These are phyloP conservation scores for Harpegnathos saltator DNA, from an alignment of 1,140 invertebrate species.

Conservation along the genomic window DNA sequence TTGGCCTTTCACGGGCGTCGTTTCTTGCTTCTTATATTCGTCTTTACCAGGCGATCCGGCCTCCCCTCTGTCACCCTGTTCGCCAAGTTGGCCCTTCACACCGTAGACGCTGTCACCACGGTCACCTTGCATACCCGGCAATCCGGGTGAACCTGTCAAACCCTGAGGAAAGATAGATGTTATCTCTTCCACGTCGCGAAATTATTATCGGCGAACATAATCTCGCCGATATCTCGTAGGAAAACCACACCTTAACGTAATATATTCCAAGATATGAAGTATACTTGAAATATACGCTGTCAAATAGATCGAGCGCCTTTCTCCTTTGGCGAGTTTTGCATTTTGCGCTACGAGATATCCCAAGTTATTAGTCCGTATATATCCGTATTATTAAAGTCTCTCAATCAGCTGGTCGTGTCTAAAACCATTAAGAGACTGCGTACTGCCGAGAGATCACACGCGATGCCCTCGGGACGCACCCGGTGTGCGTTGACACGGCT, in stretches of 20 bases:
- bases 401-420: neutral
- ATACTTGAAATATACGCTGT: neutral
- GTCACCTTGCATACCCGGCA: constrained; percentile 87
- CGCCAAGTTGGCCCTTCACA: constrained; percentile 83
- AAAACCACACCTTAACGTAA: neutral
- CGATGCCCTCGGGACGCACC: constrained; percentile 42
- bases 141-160: constrained; percentile 84
- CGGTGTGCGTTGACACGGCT: constrained; percentile 8
- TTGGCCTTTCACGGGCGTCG: constrained; percentile 82
- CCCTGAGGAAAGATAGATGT: constrained; percentile 75
- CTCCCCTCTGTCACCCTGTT: constrained; percentile 85
- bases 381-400: too few species aligned
- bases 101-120: constrained; percentile 82
- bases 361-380: neutral
- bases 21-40: constrained; percentile 49
- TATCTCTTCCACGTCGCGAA: neutral
- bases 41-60: constrained; percentile 79
- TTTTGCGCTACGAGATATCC: neutral
- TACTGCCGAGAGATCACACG: neutral
- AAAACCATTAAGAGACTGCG: constrained; percentile 6
- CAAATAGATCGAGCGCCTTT: neutral
- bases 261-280: neutral
- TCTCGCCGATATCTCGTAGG: neutral
- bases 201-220: neutral
- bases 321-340: too few species aligned